Base-by-base conservation (phyloP, 2,888 invertebrate genomes). In the Biston betularia region DNA sequence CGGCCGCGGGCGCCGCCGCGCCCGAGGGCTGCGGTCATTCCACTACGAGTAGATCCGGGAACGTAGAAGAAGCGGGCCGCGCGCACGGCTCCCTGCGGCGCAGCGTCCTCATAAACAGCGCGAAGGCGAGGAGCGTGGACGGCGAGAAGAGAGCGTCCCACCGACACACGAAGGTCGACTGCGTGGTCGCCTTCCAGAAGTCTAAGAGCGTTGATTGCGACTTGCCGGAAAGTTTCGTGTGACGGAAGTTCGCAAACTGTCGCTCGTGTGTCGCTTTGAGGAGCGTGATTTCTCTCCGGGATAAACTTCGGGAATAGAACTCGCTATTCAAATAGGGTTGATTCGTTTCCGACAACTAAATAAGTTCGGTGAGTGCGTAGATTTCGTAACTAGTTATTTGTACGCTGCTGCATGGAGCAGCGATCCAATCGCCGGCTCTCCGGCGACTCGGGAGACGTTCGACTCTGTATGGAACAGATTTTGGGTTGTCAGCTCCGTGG, bases 81-180 rank as follows among this genome's bases (percentile, higher is more conserved):
- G 53, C 55, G 24, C 73, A 69, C 34, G 67, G 71, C 10, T 94
- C 95, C 11, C 82, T 94, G 42, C 87, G 94, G 57, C 93, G 94
- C 14, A 94, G 92, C 70, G 93, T 94, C 49, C 88, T 94, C 62
- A 89, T 94, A 76, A 94, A 92, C 75, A 92, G 89, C 71, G 87
- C 91, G 8, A 92, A 90, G 76, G 86, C 91, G 1, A 90, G 88
- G 77, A 93, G 89, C 77, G 73, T 90, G 57, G 94, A 94, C 58
- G 69, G 77, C 55, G 90, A 90, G 72, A 88, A 88, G 77, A 89
- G 87, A 74, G 86, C 89, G 42, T 78, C 86, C 35, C 89, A 89
- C 77, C 88, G 90, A 71, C 89, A 90, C 77, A 83, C 90, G 58
- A 89, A 86, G 79, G 90, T 90, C 0, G 92, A 93, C 68, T 90